These are phyloP conservation scores for Sylvicola cinctus DNA, from an alignment of 2,888 invertebrate genomes.

Conservation along the genomic window DNA sequence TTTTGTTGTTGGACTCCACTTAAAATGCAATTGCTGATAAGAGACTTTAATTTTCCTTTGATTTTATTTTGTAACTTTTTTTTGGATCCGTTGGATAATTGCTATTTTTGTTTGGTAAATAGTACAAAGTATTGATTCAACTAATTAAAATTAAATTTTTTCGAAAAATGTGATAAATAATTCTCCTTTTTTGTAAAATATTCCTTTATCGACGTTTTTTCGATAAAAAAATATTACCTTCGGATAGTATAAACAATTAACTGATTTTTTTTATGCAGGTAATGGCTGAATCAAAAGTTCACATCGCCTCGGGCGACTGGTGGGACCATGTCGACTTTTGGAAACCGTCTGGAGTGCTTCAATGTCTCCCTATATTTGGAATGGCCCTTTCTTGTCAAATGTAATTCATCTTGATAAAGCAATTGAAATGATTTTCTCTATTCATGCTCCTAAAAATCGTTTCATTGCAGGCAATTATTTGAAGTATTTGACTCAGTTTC, in stretches of 20 bases:
- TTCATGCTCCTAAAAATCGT: constrained; percentile 1
- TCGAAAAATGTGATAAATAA: too few species aligned
- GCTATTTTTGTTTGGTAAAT: too few species aligned
- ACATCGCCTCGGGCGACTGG: constrained; percentile 57
- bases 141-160: too few species aligned
- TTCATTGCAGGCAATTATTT: constrained; percentile 49
- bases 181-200: too few species aligned
- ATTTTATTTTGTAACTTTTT: too few species aligned
- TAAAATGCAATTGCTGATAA: not conserved
- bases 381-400: constrained; percentile 96
- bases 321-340: constrained; percentile 48
- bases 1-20: too few species aligned
- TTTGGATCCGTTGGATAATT: too few species aligned
- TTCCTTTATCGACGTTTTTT: too few species aligned
- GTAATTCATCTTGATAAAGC: constrained; percentile 28
- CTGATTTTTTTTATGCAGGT: too few species aligned
- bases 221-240: too few species aligned
- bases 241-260: too few species aligned
- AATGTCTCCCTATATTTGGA: constrained; percentile 87
- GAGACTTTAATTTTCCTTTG: constrained; percentile 3
- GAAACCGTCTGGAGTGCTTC: constrained; percentile 68
- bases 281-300: constrained; percentile 55
- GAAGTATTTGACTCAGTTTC: constrained; percentile 83
- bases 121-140: too few species aligned
- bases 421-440: constrained; percentile 5